These are phyloP conservation scores for Chaetorhynchus papuensis DNA, from an alignment of 2,113 vertebrate genomes.

Conservation along the genomic window DNA sequence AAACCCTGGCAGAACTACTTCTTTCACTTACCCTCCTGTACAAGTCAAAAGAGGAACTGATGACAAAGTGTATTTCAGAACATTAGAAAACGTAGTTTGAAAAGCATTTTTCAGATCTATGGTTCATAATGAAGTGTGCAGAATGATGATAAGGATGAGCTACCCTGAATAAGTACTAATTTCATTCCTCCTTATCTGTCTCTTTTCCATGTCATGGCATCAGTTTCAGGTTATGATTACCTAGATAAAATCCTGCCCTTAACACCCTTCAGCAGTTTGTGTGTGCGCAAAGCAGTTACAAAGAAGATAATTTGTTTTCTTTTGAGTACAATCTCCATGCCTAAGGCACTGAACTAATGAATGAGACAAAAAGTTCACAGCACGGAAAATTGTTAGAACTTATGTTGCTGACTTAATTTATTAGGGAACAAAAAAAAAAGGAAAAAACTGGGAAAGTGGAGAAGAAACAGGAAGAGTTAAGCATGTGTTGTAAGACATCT, in stretches of 20 bases:
- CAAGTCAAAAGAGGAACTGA: not conserved
- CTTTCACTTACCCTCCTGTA: not conserved
- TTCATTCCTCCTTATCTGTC: constrained; percentile 47
- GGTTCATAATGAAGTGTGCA: constrained; percentile 38
- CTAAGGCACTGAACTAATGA: not conserved
- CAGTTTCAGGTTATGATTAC: constrained; percentile 45
- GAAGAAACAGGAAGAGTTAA: not conserved
- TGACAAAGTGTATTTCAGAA: not conserved
- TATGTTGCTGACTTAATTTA: not conserved
- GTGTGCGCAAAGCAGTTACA: not conserved
- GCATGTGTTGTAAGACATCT: not conserved
- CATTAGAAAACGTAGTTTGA: not conserved
- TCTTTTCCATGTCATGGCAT: constrained; percentile 21
- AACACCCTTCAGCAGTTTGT: not conserved
- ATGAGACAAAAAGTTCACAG: not conserved
- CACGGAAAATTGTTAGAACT: not conserved
- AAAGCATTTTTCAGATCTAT: constrained; percentile 20
- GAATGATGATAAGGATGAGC: constrained; percentile 43
- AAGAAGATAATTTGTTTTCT: constrained; percentile 7
- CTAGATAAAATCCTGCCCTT: constrained; percentile 26
- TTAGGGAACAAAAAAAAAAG: not conserved
- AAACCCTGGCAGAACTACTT: not conserved
- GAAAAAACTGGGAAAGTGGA: not conserved
- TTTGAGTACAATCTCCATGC: not conserved
- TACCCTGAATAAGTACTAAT: constrained; percentile 39